Evolutionary conservation across 2,113 vertebrate genomes (phyloP).

Genomic region (Rynchops niger): DNA sequence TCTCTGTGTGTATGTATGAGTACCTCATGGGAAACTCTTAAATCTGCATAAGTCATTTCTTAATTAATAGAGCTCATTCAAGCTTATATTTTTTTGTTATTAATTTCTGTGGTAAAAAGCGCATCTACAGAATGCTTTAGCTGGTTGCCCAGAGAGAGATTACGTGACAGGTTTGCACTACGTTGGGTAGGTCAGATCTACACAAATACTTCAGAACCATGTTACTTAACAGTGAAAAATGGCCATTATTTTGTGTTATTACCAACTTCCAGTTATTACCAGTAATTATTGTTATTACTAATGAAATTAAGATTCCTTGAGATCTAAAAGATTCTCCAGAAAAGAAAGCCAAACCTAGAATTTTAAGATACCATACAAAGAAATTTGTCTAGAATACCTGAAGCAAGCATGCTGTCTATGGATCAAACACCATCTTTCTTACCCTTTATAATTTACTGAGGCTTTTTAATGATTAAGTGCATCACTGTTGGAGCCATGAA

Average conservation of each 20-base stretch:
- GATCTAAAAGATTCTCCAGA: neutral
- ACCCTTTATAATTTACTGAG: neutral
- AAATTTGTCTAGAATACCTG: neutral
- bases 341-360: neutral
- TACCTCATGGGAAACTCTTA: neutral
- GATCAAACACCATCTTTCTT: neutral
- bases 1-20: neutral
- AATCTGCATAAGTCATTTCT: neutral
- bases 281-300: neutral
- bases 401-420: neutral
- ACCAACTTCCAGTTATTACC: neutral
- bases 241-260: neutral
- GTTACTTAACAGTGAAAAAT: neutral
- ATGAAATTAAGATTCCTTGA: neutral
- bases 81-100: neutral
- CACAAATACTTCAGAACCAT: neutral
- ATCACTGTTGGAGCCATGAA: neutral
- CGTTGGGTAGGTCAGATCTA: neutral
- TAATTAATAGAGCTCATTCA: neutral
- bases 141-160: neutral
- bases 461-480: neutral
- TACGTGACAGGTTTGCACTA: neutral
- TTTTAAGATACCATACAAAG: neutral
- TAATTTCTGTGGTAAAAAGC: neutral
- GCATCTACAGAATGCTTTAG: neutral